Conservation (phyloP, 2,797 vertebrate species). For the Acrossocheilus fasciatus region DNA sequence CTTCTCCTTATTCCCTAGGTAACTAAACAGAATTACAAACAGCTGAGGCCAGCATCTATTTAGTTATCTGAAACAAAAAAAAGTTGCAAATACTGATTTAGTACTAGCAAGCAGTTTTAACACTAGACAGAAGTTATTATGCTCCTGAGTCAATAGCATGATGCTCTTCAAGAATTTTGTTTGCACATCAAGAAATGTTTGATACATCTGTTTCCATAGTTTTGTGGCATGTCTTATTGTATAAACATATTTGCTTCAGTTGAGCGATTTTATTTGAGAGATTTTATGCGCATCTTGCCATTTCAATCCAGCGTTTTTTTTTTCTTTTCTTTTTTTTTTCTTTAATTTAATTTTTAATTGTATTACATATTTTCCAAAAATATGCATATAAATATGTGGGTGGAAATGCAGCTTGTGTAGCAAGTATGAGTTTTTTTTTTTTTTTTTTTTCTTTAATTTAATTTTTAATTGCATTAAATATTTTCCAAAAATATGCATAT, state of each 20-base stretch:
- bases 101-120: constrained; percentile 7
- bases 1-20: constrained; percentile 39
- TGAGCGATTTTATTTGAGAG: background rate
- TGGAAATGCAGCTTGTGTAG: background rate
- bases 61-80: background rate
- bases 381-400: background rate
- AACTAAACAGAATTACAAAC: constrained; percentile 48
- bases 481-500: background rate
- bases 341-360: too few species aligned
- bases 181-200: background rate
- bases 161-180: background rate
- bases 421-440: background rate
- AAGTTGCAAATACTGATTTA: background rate
- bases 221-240: background rate
- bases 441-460: too few species aligned
- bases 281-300: background rate
- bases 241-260: background rate
- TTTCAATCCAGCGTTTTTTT: background rate
- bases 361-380: background rate
- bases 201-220: background rate
- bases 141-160: background rate
- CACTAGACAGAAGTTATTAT: background rate
- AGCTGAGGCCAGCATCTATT: constrained; percentile 39
- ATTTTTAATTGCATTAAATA: background rate
- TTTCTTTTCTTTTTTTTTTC: too few species aligned